Base-by-base conservation (phyloP, 2,888 invertebrate genomes). In the Meghimatium bilineatum region DNA sequence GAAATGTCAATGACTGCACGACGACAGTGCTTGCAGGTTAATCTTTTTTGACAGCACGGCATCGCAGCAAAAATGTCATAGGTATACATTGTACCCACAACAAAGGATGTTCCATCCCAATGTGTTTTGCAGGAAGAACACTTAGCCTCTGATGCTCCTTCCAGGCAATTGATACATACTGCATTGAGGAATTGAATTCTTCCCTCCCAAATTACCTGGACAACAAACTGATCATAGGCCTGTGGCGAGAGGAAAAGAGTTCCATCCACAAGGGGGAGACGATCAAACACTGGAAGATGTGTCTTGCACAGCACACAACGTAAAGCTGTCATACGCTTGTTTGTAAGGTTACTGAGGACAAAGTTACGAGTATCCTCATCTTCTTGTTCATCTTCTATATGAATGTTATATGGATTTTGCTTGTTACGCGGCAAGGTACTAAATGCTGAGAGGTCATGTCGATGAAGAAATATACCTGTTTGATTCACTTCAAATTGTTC, bases 391-490 rank as follows among this genome's bases (percentile, higher is more conserved):
- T 99, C 99, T 94, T 99, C 99, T 95, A 99, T 98, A 97, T 99
- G 99, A 94, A 99, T 98, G 95, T 99, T 98, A 95, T 98, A 99
- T 93, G 98, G 98, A 95, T 99, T 99, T 94, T 98, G 96, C 95
- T 98, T 98, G 94, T 97, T 96, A 94, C 96, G 96, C 89, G 99
- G 99, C 93, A 99, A 95, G 90, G 90, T 87, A 83, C 88, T 91
- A 87, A 93, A 93, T 82, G 97, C 97, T 92, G 97, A 97, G 95
- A 98, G 97, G 95, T 98, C 98, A 94, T 96, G 95, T 89, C 99
- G 96, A 91, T 97, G 96, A 71, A 97, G 96, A 95, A 99, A 99
- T 91, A 99, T 97, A 84, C 92, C 93, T 1, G 93, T 93, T 38
- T 91, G 87, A 12, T 89, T 87, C 26, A 89, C 87, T 66, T 88